Evolutionary conservation across 1,140 invertebrate genomes (phyloP).

Genomic region (Zelostemma sp.): DNA sequence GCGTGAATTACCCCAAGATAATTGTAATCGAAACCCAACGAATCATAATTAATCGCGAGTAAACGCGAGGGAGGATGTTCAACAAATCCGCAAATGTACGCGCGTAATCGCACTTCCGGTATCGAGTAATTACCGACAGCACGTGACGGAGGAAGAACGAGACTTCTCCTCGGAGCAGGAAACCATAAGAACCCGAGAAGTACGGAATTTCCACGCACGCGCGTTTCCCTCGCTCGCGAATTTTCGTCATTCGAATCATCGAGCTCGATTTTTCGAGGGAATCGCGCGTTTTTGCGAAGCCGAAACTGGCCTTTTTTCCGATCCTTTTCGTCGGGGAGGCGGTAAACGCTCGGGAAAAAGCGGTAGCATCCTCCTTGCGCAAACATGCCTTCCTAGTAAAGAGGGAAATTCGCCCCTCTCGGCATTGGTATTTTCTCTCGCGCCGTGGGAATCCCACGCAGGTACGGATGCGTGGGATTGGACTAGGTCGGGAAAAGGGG

Average conservation of each 20-base stretch:
- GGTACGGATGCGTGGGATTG: constrained; percentile 35
- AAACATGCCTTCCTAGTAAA: constrained; percentile 53
- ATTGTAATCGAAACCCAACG: no score
- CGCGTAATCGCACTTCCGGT: constrained; percentile 23
- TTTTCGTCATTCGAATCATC: no score
- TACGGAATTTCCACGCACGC: constrained; percentile 1
- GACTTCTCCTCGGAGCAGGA: constrained; percentile 43
- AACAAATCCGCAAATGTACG: no score
- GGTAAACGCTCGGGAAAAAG: background rate
- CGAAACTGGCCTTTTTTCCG: no score
- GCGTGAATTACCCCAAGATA: no score
- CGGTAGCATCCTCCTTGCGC: constrained; percentile 33
- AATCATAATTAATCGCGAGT: no score
- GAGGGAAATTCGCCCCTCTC: constrained; percentile 57
- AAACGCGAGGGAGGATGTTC: no score
- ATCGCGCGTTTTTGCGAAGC: no score
- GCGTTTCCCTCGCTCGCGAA: constrained; percentile 6
- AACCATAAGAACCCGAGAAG: constrained; percentile 8
- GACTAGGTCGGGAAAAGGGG: constrained; percentile 44
- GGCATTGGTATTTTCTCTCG: constrained; percentile 57
- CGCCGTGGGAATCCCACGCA: constrained; percentile 23
- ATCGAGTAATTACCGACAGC: constrained; percentile 17
- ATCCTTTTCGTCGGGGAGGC: background rate
- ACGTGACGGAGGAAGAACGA: constrained; percentile 29
- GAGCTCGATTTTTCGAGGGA: no score